Conservation (phyloP, 2,113 vertebrate species). For the Aleadryas rufinucha region DNA sequence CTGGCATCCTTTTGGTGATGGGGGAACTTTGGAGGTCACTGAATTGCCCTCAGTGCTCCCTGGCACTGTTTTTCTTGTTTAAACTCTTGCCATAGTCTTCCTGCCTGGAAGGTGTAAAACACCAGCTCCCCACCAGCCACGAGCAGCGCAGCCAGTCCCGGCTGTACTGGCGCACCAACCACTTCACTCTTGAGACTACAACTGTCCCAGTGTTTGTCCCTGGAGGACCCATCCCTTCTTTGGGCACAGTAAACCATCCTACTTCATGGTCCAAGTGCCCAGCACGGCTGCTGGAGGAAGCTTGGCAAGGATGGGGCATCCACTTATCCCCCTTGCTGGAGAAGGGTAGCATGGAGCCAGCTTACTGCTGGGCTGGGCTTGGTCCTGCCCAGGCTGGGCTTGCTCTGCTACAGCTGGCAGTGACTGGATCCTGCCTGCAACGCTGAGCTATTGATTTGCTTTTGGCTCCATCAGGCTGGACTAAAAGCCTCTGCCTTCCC, state of each 20-base stretch:
- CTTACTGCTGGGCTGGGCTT: neutral
- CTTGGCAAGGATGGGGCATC: neutral
- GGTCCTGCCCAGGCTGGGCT: neutral
- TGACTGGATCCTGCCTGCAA: neutral
- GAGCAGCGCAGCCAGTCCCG: rapidly evolving
- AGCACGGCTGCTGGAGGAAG: neutral
- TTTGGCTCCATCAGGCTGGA: neutral
- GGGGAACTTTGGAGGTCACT: neutral
- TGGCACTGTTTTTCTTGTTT: neutral
- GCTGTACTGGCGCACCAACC: rapidly evolving
- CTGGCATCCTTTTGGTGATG: rapidly evolving
- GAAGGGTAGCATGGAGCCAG: neutral
- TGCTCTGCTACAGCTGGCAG: neutral
- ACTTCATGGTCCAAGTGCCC: neutral
- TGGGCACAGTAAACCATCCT: neutral
- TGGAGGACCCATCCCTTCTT: neutral
- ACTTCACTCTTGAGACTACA: neutral
- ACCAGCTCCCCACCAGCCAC: rapidly evolving
- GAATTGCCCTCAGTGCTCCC: neutral
- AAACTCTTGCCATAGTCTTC: neutral
- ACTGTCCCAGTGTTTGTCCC: neutral
- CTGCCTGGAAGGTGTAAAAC: neutral
- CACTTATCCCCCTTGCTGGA: neutral
- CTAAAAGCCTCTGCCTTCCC: slow-evolving; percentile 12
- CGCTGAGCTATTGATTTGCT: neutral